Base-by-base conservation (phyloP, 2,113 vertebrate species). In the Leucopsar rothschildi region DNA sequence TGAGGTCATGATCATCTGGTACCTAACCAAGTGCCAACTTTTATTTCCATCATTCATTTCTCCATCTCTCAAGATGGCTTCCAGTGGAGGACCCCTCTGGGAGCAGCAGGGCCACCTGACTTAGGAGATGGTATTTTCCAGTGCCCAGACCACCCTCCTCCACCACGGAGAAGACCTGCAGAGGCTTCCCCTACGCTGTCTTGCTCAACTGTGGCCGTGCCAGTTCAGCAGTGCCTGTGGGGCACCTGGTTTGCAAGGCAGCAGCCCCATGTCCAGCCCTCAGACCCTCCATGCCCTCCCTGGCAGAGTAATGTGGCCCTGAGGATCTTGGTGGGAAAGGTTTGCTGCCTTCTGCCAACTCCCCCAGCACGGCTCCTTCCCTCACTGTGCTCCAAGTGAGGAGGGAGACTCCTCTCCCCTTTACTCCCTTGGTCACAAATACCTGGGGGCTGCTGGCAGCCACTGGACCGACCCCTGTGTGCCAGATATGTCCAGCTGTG, bases 401-500 rank as follows among this genome's bases (percentile, higher is more conserved):
- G 90, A 90, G 44, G 42, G 68, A 77, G 60, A 31, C 24, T 78
- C 42, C 76, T 75, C 35, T 81, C 50, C 72, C 64, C 80, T 85
- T 59, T 42, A 78, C 65, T 91, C 70, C n/a, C 14, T 61, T 3
- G 1, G 78, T 31, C 72, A 82, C 85, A 47, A 53, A 80, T 89
- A 87, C 76, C 94, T 81, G 89, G 94, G 81, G 96, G 96, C 97
- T 96, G 97, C 97, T 97, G 97, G 96, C 96, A 93, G 79, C 73
- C 79, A 81, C 82, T 2, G 23, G 77, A 70, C 50, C 2, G 0
- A 96, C 97, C 97, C 97, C 97, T 97, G 96, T 66, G 73, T 90
- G 94, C 95, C 97, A 96, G 96, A 96, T 83, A 94, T 6, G 9
- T 95, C 88, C 98, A 98, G 97, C 97, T 97, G 97, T 96, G 70